These are phyloP conservation scores for Dromas ardeola DNA, from an alignment of 2,113 vertebrate genomes.

Conservation along the genomic window DNA sequence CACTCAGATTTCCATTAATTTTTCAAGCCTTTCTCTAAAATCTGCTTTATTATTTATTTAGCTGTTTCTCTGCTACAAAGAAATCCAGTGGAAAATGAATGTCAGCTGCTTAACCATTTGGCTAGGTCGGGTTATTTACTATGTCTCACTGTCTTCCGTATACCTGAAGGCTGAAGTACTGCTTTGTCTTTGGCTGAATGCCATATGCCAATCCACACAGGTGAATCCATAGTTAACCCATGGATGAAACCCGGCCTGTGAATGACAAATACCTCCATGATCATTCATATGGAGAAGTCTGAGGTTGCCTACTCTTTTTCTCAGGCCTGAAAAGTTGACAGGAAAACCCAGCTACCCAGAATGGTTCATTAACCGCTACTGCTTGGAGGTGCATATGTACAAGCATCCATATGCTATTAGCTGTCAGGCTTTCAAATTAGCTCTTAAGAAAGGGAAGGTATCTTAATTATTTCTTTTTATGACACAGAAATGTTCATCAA, in stretches of 20 bases:
- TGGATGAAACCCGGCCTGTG: neutral
- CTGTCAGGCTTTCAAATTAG: neutral
- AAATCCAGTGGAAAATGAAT: conserved; percentile 2
- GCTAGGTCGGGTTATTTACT: neutral
- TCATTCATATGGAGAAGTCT: neutral
- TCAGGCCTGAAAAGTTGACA: neutral
- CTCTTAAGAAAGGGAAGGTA: neutral
- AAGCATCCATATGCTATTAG: neutral
- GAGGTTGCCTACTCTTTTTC: neutral
- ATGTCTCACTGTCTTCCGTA: neutral
- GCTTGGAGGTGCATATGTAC: neutral
- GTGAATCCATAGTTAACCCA: neutral
- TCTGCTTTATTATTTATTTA: conserved; percentile 69
- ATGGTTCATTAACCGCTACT: neutral
- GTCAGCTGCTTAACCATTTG: neutral
- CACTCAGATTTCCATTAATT: conserved; percentile 48
- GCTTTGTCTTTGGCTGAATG: neutral
- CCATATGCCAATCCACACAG: neutral
- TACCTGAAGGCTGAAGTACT: neutral
- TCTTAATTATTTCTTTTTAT: neutral
- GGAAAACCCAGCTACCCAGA: neutral
- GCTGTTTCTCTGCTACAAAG: conserved; percentile 25
- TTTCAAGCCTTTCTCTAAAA: conserved; percentile 69
- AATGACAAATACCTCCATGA: neutral
- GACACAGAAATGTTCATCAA: neutral